A percentile compares a stretch with the other conserved stretches of the same genome.
Evolutionary conservation across 2,888 invertebrate genomes (phyloP).

Genomic region (Rhopalosiphum nymphaeae): DNA sequence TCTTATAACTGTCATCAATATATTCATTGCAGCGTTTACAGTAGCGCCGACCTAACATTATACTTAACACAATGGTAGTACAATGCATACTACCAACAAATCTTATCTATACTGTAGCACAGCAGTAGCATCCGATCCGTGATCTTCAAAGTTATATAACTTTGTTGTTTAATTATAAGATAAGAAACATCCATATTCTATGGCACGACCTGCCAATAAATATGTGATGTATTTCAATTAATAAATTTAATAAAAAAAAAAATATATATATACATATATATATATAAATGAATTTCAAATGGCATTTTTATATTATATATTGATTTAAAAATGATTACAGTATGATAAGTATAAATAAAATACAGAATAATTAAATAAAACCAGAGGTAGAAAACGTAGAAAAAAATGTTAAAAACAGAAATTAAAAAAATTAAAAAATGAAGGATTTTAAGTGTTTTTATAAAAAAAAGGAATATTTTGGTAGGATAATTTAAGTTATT

Average conservation of each 20-base stretch:
- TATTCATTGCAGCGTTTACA: slow-evolving; percentile 88
- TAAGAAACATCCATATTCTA: not conserved
- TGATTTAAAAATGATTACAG: not conserved
- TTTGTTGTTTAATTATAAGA: not conserved
- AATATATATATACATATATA: too few relatives aligned
- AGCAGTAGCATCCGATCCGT: not conserved
- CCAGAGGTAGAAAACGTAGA: not conserved
- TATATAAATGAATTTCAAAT: not conserved
- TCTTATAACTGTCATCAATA: slow-evolving; percentile 87
- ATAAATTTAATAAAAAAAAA: not conserved
- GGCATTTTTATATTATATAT: not conserved
- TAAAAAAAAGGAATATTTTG: not conserved
- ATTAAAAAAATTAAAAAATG: not conserved
- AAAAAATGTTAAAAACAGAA: not conserved
- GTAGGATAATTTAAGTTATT: not conserved
- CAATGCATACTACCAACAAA: not conserved
- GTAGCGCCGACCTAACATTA: not conserved
- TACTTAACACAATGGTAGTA: not conserved
- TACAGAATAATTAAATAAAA: not conserved
- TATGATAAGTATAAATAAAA: not conserved
- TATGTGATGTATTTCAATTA: not conserved
- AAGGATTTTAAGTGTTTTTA: not conserved
- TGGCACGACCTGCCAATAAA: not conserved
- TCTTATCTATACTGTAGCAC: not conserved
- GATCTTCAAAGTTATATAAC: not conserved